Evolutionary conservation across 2,888 invertebrate genomes (phyloP).

Genomic region (Clusia tigrina): DNA sequence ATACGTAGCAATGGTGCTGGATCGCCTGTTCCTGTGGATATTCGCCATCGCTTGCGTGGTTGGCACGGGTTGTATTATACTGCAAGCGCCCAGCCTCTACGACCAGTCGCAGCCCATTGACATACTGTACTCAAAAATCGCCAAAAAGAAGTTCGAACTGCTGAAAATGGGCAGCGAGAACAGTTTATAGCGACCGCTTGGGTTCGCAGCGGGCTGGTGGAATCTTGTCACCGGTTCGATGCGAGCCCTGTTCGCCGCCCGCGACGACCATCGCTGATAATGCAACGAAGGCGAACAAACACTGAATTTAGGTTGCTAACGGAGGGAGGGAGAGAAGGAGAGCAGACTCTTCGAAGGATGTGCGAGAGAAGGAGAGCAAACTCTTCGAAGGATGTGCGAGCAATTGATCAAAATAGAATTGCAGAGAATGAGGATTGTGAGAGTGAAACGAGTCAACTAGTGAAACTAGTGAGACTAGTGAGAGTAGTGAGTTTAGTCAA

Average conservation of each 20-base stretch:
- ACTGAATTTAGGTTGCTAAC: conserved; percentile 42
- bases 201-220: conserved; percentile 71
- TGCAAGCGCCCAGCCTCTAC: conserved; percentile 91
- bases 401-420: conserved; percentile 60
- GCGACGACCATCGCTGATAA: conserved; percentile 66
- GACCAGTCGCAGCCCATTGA: conserved; percentile 90
- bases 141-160: conserved; percentile 87
- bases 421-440: conserved; percentile 40
- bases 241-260: conserved; percentile 74
- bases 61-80: conserved; percentile 87
- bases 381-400: conserved; percentile 44
- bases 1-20: conserved; percentile 94
- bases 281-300: conserved; percentile 46
- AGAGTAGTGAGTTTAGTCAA: background rate
- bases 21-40: conserved; percentile 93
- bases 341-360: background rate
- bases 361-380: background rate
- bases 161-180: conserved; percentile 81
- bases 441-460: background rate
- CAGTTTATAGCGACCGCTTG: conserved; percentile 64
- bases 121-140: conserved; percentile 89
- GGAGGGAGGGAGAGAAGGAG: conserved; percentile 11
- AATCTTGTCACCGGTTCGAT: conserved; percentile 74
- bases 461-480: background rate
- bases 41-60: conserved; percentile 93